Evolutionary conservation across 2,113 vertebrate species (phyloP).

Genomic region (Otocyon megalotis): DNA sequence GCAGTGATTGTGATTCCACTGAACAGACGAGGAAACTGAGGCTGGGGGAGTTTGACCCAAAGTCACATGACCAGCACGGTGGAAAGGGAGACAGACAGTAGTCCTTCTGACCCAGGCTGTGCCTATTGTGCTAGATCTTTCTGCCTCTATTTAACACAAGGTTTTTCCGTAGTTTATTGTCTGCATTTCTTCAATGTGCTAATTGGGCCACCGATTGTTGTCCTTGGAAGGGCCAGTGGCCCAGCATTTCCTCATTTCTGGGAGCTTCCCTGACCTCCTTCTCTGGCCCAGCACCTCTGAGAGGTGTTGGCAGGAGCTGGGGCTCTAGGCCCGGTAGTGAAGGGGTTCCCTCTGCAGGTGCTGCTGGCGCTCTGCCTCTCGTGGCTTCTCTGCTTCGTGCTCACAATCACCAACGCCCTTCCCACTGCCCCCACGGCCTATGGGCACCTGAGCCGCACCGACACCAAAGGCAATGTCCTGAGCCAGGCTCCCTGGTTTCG

Average conservation of each 20-base stretch:
- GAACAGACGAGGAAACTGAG: neutral
- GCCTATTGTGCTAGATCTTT: neutral
- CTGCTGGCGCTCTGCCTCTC: conserved; percentile 94
- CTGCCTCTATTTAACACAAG: neutral
- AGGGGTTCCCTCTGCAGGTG: conserved; percentile 87
- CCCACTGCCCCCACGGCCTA: conserved; percentile 89
- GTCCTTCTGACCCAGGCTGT: neutral
- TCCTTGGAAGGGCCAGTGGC: neutral
- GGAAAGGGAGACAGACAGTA: neutral
- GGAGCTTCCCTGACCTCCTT: neutral
- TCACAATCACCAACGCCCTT: conserved; percentile 90
- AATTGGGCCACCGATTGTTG: neutral
- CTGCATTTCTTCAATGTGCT: neutral
- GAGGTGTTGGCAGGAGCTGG: neutral
- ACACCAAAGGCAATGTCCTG: conserved; percentile 90
- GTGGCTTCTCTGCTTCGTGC: conserved; percentile 93
- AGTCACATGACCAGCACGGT: neutral
- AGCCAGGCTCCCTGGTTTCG: conserved; percentile 93
- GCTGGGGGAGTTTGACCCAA: neutral
- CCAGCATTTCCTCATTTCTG: neutral
- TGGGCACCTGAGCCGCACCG: conserved; percentile 94
- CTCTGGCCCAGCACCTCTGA: too few species aligned
- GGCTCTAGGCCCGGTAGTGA: neutral
- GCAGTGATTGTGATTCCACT: neutral
- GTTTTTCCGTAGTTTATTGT: neutral